A percentile compares a stretch with the other conserved stretches of the same genome.
Evolutionary conservation across 2,888 invertebrate species (phyloP).

Genomic region (Ennomos quercinarius): DNA sequence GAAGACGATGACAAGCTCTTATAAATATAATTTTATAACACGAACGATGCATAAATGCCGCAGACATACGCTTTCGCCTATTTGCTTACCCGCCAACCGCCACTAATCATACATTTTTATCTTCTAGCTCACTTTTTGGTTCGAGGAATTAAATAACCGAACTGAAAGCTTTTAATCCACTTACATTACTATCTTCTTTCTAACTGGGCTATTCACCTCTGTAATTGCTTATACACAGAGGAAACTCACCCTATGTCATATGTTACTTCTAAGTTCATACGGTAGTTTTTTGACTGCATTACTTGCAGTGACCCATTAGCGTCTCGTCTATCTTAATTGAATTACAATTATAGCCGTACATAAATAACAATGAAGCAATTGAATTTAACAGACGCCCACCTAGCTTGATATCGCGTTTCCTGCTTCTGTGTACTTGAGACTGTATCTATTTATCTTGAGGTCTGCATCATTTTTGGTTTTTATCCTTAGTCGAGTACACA

Average conservation of each 20-base stretch:
- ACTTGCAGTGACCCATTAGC: conserved; percentile 13
- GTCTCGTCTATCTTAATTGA: conserved; percentile 59
- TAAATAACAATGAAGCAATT: conserved; percentile 76
- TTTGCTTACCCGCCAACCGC: neutral
- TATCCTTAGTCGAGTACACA: no score
- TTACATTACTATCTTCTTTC: conserved; percentile 4
- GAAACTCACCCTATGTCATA: conserved; percentile 3
- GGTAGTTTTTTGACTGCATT: conserved; percentile 16
- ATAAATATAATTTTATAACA: no score
- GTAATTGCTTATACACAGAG: conserved; percentile 16
- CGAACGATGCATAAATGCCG: no score
- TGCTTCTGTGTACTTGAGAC: conserved; percentile 35
- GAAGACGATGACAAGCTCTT: no score
- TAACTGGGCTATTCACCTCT: conserved; percentile 27
- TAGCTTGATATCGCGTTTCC: conserved; percentile 34
- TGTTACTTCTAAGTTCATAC: neutral
- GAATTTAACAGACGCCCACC: conserved; percentile 62
- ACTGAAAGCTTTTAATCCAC: conserved; percentile 29
- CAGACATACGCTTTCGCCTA: no score
- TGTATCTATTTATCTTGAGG: conserved; percentile 15
- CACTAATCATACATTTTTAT: neutral
- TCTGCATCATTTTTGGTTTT: no score
- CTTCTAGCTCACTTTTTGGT: conserved; percentile 6
- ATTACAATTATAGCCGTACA: conserved; percentile 66
- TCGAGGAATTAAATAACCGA: conserved; percentile 29